These are phyloP conservation scores for Carollia perspicillata DNA, from an alignment of 2,113 vertebrate species.

Conservation along the genomic window DNA sequence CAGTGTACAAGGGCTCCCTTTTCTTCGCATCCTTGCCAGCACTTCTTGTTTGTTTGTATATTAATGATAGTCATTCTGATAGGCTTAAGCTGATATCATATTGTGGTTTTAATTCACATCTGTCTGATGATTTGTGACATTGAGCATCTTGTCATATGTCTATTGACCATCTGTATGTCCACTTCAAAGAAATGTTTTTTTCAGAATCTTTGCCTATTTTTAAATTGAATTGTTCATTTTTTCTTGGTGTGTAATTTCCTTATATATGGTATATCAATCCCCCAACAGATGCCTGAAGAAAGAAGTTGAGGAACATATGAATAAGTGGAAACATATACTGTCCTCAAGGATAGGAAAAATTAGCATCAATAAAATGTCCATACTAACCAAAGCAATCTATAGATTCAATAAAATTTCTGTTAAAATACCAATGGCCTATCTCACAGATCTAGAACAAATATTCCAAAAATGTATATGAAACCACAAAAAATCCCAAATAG, in stretches of 20 bases:
- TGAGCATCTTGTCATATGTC: neutral
- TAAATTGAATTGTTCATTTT: neutral
- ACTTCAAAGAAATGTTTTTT: neutral
- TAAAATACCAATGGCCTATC: neutral
- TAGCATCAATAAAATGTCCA: neutral
- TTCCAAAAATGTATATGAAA: neutral
- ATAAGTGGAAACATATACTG: neutral
- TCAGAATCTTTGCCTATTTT: neutral
- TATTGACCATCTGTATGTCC: neutral
- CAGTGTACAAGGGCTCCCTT: neutral
- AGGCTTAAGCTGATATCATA: neutral
- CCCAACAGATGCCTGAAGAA: neutral
- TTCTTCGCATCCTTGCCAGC: neutral
- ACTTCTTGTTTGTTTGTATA: neutral
- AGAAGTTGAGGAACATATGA: neutral
- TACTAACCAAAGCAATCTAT: neutral
- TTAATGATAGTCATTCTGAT: neutral
- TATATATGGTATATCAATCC: neutral
- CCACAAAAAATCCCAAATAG: neutral
- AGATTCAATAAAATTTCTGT: neutral
- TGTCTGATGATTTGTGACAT: neutral
- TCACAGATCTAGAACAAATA: neutral
- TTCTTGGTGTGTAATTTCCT: neutral
- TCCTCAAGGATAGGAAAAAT: neutral
- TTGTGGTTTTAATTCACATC: neutral